Percentiles rank a stretch among this genome's conserved stretches.
Conservation (phyloP, 1,140 invertebrate genomes). For the Acromyrmex charruanus region DNA sequence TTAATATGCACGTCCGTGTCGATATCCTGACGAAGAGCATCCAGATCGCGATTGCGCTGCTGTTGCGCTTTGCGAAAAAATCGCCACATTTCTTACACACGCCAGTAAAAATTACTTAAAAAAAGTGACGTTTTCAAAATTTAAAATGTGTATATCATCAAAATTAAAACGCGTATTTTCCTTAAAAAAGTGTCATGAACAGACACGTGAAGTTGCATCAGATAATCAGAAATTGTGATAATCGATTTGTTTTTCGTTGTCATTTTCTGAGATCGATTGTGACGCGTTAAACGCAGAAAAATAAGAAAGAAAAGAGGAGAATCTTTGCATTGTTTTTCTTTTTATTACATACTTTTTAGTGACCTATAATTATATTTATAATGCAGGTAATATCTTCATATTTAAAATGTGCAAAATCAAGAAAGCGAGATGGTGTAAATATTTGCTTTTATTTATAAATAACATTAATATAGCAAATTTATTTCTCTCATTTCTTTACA, state of each 20-base stretch:
- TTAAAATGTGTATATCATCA: not conserved
- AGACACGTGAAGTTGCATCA: not conserved
- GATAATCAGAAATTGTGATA: not conserved
- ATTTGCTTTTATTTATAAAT: not conserved
- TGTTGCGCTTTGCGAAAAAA: not conserved
- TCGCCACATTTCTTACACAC: not conserved
- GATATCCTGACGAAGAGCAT: constrained; percentile 67
- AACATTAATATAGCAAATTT: not conserved
- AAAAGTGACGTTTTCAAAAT: constrained; percentile 6
- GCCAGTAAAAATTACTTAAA: not conserved
- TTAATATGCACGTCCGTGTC: constrained; percentile 75
- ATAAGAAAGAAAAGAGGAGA: no score
- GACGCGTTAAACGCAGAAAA: no score
- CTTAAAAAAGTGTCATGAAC: constrained; percentile 1
- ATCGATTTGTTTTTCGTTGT: not conserved
- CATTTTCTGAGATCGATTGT: not conserved
- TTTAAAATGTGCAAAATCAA: no score
- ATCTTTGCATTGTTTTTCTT: no score
- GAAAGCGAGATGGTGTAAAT: not conserved
- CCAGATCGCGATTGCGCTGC: constrained; percentile 41
- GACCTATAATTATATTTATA: no score
- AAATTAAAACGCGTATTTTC: constrained; percentile 23
- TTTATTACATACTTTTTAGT: no score
- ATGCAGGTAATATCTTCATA: no score
- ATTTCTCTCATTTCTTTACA: no score